Percentiles rank a stretch among this genome's conserved stretches.
phyloP scores from a whole-genome alignment of 1,140 invertebrate species.

The Penaeus vannamei region DNA sequence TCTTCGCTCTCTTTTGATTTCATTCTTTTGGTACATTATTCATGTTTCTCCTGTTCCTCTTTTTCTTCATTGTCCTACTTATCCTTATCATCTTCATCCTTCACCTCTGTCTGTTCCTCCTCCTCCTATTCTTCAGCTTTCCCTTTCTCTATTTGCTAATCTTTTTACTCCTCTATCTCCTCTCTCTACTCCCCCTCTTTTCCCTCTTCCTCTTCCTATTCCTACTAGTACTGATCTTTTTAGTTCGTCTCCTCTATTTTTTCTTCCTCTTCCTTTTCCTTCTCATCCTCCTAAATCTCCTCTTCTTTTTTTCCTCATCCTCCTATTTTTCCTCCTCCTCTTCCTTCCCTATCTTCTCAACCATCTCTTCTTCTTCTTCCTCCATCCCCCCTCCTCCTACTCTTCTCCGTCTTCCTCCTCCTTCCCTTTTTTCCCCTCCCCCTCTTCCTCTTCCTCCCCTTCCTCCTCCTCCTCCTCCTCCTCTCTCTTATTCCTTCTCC shows the following conservation, averaged over 20 bases:
- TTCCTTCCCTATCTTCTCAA: not conserved
- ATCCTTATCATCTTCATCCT: too few species aligned
- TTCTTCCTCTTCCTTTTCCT: not conserved
- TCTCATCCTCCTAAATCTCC: too few species aligned
- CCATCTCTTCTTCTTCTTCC: not conserved
- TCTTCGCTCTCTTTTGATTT: too few species aligned
- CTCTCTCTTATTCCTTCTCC: too few species aligned
- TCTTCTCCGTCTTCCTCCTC: not conserved
- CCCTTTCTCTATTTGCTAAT: not conserved
- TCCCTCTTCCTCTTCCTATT: not conserved
- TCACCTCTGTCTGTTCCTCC: too few species aligned
- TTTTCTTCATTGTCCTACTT: too few species aligned
- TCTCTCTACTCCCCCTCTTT: not conserved
- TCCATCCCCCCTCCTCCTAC: not conserved
- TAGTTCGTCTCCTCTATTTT: not conserved
- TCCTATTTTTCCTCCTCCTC: not conserved
- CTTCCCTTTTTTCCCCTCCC: not conserved
- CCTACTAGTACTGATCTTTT: too few species aligned
- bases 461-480: not conserved
- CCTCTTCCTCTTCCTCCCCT: not conserved
- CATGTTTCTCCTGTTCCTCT: too few species aligned
- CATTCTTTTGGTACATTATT: too few species aligned
- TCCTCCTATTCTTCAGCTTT: not conserved
- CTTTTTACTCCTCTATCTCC: not conserved
- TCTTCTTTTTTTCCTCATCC: not conserved